These are phyloP conservation scores for Unio pictorum DNA, from an alignment of 2,888 invertebrate genomes.

Conservation along the genomic window DNA sequence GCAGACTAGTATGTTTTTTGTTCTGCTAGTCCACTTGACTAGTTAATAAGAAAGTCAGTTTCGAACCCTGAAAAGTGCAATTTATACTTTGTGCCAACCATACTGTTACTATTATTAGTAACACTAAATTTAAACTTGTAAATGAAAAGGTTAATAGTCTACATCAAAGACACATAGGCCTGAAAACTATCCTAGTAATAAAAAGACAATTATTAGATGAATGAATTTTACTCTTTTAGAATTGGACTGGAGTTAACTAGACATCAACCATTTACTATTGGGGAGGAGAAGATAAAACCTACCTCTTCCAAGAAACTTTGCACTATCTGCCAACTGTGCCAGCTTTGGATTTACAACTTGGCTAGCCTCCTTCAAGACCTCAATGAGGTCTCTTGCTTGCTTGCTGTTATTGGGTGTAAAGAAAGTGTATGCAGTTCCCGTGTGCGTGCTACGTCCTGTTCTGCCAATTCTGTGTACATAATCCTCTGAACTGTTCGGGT, in stretches of 20 bases:
- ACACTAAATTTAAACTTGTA: no score
- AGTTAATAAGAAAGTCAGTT: no score
- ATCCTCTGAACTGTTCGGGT: conserved; percentile 97
- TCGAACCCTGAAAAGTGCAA: no score
- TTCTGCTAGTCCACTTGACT: no score
- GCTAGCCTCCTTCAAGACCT: conserved; percentile 93
- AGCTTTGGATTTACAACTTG: conserved; percentile 90
- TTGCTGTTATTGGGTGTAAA: conserved; percentile 93
- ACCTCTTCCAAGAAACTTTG: conserved; percentile 49
- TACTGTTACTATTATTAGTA: no score
- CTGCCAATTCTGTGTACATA: conserved; percentile 98
- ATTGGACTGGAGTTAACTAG: background rate
- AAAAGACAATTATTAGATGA: no score
- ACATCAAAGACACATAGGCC: no score
- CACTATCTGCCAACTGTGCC: conserved; percentile 77
- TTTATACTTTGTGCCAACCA: no score
- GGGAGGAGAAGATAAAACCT: conserved; percentile 1
- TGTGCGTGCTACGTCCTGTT: conserved; percentile 92
- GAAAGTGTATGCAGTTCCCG: conserved; percentile 96
- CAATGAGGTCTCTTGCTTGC: conserved; percentile 92
- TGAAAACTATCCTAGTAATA: no score
- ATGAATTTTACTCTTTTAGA: background rate
- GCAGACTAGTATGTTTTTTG: no score
- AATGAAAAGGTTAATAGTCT: no score
- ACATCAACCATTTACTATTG: background rate